Percentiles rank a stretch among this genome's conserved stretches.
Evolutionary conservation across 2,113 vertebrate species (phyloP).

Genomic region (Murina feae): DNA sequence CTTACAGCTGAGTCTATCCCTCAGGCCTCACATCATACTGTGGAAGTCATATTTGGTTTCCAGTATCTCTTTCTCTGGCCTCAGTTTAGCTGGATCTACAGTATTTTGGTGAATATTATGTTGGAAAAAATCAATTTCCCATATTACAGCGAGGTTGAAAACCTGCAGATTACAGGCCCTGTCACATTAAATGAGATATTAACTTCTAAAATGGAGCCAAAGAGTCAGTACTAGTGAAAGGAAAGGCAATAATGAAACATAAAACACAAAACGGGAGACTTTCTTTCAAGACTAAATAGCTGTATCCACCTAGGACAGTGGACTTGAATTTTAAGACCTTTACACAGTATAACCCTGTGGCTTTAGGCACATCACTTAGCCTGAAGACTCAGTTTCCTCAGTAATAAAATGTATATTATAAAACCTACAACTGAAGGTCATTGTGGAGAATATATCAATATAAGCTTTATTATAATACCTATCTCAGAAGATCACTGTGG

Average conservation of each 20-base stretch:
- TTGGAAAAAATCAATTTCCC: not conserved
- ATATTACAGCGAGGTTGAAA: not conserved
- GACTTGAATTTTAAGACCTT: not conserved
- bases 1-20: not conserved
- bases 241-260: not conserved
- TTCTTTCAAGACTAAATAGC: not conserved
- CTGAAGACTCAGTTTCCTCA: not conserved
- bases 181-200: not conserved
- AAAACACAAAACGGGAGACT: not conserved
- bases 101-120: not conserved
- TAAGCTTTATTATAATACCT: not conserved
- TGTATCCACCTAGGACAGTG: not conserved
- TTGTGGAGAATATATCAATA: not conserved
- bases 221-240: not conserved
- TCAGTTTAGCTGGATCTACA: not conserved
- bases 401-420: not conserved
- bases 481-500: not conserved
- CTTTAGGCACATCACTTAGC: not conserved
- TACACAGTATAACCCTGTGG: rapidly evolving
- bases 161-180: not conserved
- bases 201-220: not conserved
- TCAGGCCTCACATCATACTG: not conserved
- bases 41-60: not conserved
- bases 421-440: not conserved
- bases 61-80: not conserved